Evolutionary conservation across 2,888 invertebrate genomes (phyloP), one percentile per base, ranked within the genome.

Genomic region (Aporophyla nigra): DNA sequence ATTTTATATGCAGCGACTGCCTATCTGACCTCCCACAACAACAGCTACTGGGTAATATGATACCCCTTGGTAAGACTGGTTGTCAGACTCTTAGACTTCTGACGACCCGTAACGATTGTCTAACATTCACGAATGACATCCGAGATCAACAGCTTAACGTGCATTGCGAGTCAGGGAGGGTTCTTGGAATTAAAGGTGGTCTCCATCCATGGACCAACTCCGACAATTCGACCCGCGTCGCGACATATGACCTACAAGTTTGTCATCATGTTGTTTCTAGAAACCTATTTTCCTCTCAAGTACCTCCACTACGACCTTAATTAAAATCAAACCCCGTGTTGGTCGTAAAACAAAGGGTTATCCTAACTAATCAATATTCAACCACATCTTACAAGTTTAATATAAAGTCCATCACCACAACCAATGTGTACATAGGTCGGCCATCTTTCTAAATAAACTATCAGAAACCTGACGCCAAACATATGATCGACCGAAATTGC

Each of bases 401-500:
- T 76, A 70, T 24, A 63, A 49, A 70, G 56, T 66, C 61, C 12
- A 40, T 70, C 24, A 51, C 68, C 63, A 56, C 46, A 53, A 16
- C 54, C 59, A 24, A 24, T 69, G 73, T 76, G 66, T 66, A 63
- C 63, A 43, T 61, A 82, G 66, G 76, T 7, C 72, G 40, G 49
- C 69, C 61, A 54, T 56, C 65, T 78, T 66, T 68, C 72, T 62
- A 63, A 74, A 76, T 61, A 78, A 70, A 68, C 75, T 74, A 71
- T 59, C 65, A 21, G 56, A 40, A 75, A 71, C 21, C 53, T 59
- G 40, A 51, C 46, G 43, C 33, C 16, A 56, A 53, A 69, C 65
- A 72, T 62, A 49, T 72, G 54, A 24, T 56, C 49, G 33, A 59
- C 61, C 62, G 56, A 72, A 80, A 86, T 86, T 76, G 66, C 62